Evolutionary conservation across 1,140 invertebrate genomes (phyloP), one percentile per base, ranked within the genome.

Genomic region (Tachypleus tridentatus): DNA sequence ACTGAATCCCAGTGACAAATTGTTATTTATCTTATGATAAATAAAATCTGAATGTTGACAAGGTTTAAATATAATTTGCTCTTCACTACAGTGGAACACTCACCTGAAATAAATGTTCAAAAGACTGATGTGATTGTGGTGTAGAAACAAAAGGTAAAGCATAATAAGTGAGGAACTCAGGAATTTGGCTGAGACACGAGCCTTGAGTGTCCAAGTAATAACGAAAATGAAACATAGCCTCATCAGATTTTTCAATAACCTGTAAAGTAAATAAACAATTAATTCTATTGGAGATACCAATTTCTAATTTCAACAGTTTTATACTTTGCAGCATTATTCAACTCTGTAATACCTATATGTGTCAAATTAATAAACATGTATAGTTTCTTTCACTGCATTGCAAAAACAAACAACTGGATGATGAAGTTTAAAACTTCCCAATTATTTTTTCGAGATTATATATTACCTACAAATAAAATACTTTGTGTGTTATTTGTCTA

Each of bases 131-230:
- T 49, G 76, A 69, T 64, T 77, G 75, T n/a, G 82, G 81, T 70
- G 81, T 77, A 51, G 77, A 75, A 29, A 83, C 79, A 72, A 80
- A 83, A 0, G 82, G 82, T 49, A 85, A 70, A 52, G 82, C 82
- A 72, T 82, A 84, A 70, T 78, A 83, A 5, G 80, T 78, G 62
- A 82, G 70, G 64, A 83, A 80, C 69, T 84, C 81, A 62, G 76
- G 77, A 57, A 81, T 81, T 61, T 80, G 75, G 61, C 81, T 81
- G 10, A 83, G 75, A 56, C 77, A 73, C 6, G 77, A 73, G 61
- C 82, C 82, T 70, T 77, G 75, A 2, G 76, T 80, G 67, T 79
- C 79, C 8, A 85, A 71, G 71, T 80, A 85, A 50, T 72, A 72
- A 66, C 80, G 77, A 64, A 83, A 80, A 53, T 77, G 75, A 10